Evolutionary conservation across 2,888 invertebrate species (phyloP), one percentile per base, ranked within the genome.

Genomic region (Homarus gammarus): DNA sequence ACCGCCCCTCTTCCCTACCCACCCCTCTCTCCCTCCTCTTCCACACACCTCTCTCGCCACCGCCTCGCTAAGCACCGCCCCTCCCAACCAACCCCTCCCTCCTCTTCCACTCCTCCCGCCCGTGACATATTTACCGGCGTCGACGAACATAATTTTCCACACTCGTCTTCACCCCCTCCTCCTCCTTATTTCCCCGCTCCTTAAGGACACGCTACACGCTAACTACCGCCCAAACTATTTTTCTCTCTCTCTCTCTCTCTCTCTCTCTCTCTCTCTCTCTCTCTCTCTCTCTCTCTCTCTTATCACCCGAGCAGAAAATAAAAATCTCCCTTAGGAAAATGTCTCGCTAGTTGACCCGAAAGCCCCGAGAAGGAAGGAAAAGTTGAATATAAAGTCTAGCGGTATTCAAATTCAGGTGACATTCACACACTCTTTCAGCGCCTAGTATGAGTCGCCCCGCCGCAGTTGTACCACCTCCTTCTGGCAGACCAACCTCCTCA

Each of bases 191-290:
- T n/a, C n/a, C n/a, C n/a, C n/a, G n/a, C 56, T 22, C 75, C n/a
- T 44, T 49, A 44, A 49, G n/a, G 10, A 31, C 27, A 40, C 31
- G 70, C 31, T 33, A 51, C 40, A 75, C 78, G 51, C 78, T 78
- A 78, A 78, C 78, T 78, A 78, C 78, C 49, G 31, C 18, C n/a
- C 78, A 78, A 78, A 78, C 78, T 78, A n/a, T 78, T 78, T 78
- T 22, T n/a, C n/a, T n/a, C n/a, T n/a, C n/a, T n/a, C n/a, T n/a
- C n/a, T n/a, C n/a, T n/a, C n/a, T n/a, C n/a, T n/a, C n/a, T n/a
- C n/a, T n/a, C n/a, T n/a, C n/a, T n/a, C n/a, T n/a, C n/a, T n/a
- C n/a, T n/a, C n/a, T n/a, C n/a, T n/a, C n/a, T n/a, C n/a, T n/a
- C n/a, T n/a, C 56, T 51, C n/a, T n/a, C n/a, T n/a, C n/a, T n/a